Conservation (phyloP, 1,140 invertebrate species). For the Drosophila burlai region DNA sequence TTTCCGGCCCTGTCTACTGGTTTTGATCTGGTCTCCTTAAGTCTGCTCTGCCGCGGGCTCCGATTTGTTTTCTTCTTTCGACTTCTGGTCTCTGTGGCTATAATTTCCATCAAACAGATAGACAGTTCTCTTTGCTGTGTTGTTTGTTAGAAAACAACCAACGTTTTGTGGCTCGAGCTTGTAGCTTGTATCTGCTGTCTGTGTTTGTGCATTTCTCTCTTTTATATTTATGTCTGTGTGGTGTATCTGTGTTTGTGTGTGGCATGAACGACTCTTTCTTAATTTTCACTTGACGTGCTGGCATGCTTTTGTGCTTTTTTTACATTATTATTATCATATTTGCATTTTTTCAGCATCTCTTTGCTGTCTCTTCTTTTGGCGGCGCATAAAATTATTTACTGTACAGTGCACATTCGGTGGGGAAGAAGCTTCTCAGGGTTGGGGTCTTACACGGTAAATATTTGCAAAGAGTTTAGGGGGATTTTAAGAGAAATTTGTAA, state of each 20-base stretch:
- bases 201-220: conserved; percentile 28
- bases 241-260: conserved; percentile 2
- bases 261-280: conserved; percentile 59
- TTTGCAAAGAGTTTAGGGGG: background rate
- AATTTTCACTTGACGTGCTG: conserved; percentile 80
- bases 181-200: background rate
- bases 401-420: conserved; percentile 34
- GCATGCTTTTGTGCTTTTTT: conserved; percentile 63
- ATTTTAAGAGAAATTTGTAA: too few relatives aligned
- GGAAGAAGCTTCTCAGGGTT: conserved; percentile 21
- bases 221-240: background rate
- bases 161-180: conserved; percentile 7
- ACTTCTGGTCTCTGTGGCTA: conserved; percentile 36
- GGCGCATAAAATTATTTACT: conserved; percentile 36
- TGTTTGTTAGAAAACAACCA: conserved; percentile 44
- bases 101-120: conserved; percentile 68
- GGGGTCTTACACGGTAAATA: conserved; percentile 11
- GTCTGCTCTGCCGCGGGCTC: conserved; percentile 4
- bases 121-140: conserved; percentile 37
- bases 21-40: conserved; percentile 38
- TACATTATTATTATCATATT: conserved; percentile 82
- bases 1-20: conserved; percentile 64
- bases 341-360: conserved; percentile 57
- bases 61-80: conserved; percentile 12
- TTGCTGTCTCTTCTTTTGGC: conserved; percentile 20